These are phyloP conservation scores for Stegana nigrithorax DNA, from an alignment of 2,888 invertebrate genomes.

Conservation along the genomic window DNA sequence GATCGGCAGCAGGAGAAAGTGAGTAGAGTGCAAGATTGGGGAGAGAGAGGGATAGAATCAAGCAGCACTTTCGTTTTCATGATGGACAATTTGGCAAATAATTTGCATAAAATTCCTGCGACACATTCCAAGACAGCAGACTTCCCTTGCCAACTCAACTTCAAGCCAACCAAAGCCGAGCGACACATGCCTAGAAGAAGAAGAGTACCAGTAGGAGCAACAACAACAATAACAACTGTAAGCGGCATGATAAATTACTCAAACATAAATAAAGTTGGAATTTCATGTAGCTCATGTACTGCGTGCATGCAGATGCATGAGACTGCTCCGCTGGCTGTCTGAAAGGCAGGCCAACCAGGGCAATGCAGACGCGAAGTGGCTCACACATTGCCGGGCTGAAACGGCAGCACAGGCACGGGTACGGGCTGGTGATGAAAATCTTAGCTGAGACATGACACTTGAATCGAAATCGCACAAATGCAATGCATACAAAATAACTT, in stretches of 20 bases:
- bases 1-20: conserved; percentile 51
- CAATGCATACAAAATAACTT: conserved; percentile 17
- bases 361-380: too few relatives aligned
- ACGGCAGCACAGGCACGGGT: too few relatives aligned
- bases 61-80: conserved; percentile 9
- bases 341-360: too few relatives aligned
- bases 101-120: conserved; percentile 48
- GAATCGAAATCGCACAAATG: conserved; percentile 8
- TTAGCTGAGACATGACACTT: not conserved
- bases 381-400: too few relatives aligned
- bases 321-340: too few relatives aligned
- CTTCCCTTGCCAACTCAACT: not conserved
- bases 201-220: not conserved
- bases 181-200: not conserved
- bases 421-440: not conserved
- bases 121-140: not conserved
- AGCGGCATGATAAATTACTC: conserved; percentile 51
- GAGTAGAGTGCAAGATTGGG: not conserved
- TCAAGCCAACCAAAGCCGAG: not conserved
- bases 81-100: conserved; percentile 43
- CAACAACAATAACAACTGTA: conserved; percentile 9
- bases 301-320: not conserved
- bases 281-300: not conserved
- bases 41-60: too few relatives aligned
- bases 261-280: conserved; percentile 42